Conservation (phyloP, 2,797 vertebrate species). For the Chlorospingus semifuscus region DNA sequence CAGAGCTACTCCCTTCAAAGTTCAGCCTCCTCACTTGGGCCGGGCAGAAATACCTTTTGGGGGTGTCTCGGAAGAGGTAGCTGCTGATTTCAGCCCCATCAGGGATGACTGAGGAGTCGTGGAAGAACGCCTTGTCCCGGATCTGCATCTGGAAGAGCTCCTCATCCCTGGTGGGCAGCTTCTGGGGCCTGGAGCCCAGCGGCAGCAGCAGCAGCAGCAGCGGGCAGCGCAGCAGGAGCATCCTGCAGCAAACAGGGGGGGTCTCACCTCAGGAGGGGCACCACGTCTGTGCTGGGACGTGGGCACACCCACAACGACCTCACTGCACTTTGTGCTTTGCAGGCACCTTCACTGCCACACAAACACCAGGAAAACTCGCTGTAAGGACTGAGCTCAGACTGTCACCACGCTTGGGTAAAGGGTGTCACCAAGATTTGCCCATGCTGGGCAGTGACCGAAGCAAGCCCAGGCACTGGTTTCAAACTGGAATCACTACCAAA, state of each 20-base stretch:
- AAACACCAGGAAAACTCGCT: not conserved
- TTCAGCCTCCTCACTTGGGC: not conserved
- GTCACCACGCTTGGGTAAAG: rapidly evolving
- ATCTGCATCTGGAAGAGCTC: constrained; percentile 99
- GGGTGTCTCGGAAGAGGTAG: constrained; percentile 95
- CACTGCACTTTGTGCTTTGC: rapidly evolving
- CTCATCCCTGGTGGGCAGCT: constrained; percentile 94
- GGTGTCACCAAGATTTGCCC: not conserved
- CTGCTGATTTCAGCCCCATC: constrained; percentile 96
- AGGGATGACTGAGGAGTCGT: constrained; percentile 91
- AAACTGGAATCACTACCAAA: not conserved
- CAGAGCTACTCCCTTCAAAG: not conserved
- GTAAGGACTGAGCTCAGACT: rapidly evolving
- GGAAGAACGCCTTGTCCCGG: constrained; percentile 90
- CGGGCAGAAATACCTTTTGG: constrained; percentile 84
- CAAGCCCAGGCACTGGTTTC: not conserved
- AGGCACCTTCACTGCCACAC: not conserved
- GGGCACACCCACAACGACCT: rapidly evolving
- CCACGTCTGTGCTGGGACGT: rapidly evolving
- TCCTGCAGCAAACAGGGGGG: constrained; percentile 75
- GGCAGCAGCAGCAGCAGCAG: constrained; percentile 77
- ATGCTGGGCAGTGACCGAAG: not conserved
- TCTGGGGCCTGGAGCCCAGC: constrained; percentile 81
- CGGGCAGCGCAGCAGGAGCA: constrained; percentile 79
- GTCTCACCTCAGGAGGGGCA: not conserved